Conservation (phyloP, 2,797 vertebrate species). For the Emys orbicularis region DNA sequence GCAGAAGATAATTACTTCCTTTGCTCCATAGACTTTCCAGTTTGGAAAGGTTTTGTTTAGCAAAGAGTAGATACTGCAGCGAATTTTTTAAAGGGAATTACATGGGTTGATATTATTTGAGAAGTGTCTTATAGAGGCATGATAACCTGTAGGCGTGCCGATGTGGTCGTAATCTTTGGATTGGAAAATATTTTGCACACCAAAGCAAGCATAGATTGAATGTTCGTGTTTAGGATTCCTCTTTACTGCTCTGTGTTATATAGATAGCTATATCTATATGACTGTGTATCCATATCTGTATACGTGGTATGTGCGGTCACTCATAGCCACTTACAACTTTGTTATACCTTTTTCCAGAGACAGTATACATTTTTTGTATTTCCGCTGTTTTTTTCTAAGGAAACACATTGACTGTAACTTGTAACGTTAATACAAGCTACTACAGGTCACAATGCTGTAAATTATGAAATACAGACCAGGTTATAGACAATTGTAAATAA, state of each 20-base stretch:
- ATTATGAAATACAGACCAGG: constrained; percentile 69
- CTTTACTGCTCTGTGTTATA: neutral
- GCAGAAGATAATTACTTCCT: constrained; percentile 83
- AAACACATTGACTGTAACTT: constrained; percentile 71
- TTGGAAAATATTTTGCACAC: constrained; percentile 57
- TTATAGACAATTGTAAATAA: constrained; percentile 75
- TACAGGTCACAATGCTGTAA: constrained; percentile 67
- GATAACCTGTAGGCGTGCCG: constrained; percentile 64
- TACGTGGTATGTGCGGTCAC: accelerated
- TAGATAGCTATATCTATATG: neutral
- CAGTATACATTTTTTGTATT: neutral
- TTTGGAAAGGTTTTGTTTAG: constrained; percentile 76
- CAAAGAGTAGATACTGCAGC: constrained; percentile 46
- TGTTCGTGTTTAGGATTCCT: neutral
- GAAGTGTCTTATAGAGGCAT: constrained; percentile 47
- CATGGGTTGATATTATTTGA: constrained; percentile 53
- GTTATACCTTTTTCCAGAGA: constrained; percentile 3
- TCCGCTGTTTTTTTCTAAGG: constrained; percentile 18
- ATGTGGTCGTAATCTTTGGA: constrained; percentile 54
- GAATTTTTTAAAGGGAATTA: constrained; percentile 45
- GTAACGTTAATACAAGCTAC: constrained; percentile 67
- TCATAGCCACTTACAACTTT: accelerated
- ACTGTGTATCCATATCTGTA: neutral
- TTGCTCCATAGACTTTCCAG: constrained; percentile 70
- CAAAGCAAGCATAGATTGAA: constrained; percentile 4